Evolutionary conservation across 23 tunicate species (phyloP), one percentile per base, ranked within the genome.

Genomic region (Ciona savignyi): DNA sequence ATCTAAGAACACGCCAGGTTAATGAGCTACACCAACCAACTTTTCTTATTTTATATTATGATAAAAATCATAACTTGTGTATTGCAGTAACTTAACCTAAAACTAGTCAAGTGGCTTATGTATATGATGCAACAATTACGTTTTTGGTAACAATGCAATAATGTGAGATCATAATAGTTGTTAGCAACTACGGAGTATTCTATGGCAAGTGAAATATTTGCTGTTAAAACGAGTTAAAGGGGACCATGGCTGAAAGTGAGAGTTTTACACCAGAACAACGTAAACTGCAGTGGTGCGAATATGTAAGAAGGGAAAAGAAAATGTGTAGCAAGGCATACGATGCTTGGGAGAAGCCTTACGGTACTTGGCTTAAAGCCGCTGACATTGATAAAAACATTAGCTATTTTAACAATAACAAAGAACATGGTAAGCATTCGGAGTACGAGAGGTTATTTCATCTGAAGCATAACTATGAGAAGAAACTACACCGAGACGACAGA

Each of bases 321-420:
- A 73, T 66, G 35, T 9, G 72, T 4, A 74, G 69, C 11, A 74
- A 68, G 56, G 81, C 85, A 0, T 70, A 79, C 67, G 72, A 35
- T 15, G 51, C 70, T 1, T 68, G 75, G 81, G 75, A 79, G 28
- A 86, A 65, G 28, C 84, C 93, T 56, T 74, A 66, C 42, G 93
- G 93, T 3, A 71, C 80, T 28, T 81, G 87, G 87, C 77, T 88
- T 32, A 66, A 61, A 27, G 60, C 70, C 34, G 61, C 77, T 6
- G 67, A 81, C 2, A 32, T 66, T 35, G 60, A 61, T 21, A 56
- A 81, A 35, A 68, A 61, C 2, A 34, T 65, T 25, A 71, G 83
- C 2, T 88, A 88, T 67, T 88, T 75, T 70, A 78, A 88, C 78
- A 88, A 88, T 76, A 77, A 77, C 68, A 88, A 77, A 78, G 62